These are phyloP conservation scores for Palloptera scutellata DNA, from an alignment of 2,888 invertebrate species.

Conservation along the genomic window DNA sequence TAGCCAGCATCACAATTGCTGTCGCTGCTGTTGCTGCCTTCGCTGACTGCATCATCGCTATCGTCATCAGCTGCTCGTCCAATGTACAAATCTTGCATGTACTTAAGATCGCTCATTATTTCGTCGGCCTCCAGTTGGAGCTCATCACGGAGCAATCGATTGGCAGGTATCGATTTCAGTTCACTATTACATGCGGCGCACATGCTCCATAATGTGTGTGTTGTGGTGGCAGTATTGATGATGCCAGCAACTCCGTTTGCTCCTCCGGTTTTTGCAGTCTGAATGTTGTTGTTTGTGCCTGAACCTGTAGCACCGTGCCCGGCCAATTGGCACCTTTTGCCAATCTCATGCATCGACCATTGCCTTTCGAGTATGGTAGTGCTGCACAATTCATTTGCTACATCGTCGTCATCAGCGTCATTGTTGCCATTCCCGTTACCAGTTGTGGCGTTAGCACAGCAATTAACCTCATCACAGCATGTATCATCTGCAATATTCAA, in stretches of 20 bases:
- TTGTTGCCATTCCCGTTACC: constrained; percentile 8
- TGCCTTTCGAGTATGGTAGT: constrained; percentile 31
- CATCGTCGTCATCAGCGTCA: constrained; percentile 24
- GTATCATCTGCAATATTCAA: constrained; percentile 1
- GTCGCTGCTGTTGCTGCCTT: constrained; percentile 26
- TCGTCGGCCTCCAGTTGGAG: constrained; percentile 55
- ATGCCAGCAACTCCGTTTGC: not conserved
- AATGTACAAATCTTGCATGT: constrained; percentile 59
- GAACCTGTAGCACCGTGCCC: constrained; percentile 4
- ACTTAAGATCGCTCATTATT: constrained; percentile 57
- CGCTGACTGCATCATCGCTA: constrained; percentile 29
- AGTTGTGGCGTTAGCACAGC: constrained; percentile 5
- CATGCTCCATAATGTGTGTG: constrained; percentile 55
- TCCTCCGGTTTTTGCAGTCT: not conserved
- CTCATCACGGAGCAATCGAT: constrained; percentile 54
- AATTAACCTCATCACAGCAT: constrained; percentile 38
- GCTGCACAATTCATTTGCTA: constrained; percentile 33
- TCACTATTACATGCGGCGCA: constrained; percentile 54
- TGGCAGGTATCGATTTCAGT: constrained; percentile 54
- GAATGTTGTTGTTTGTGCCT: constrained; percentile 6
- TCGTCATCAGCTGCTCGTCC: constrained; percentile 42
- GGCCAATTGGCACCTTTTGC: constrained; percentile 45
- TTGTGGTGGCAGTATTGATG: constrained; percentile 19
- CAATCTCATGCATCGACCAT: constrained; percentile 54
- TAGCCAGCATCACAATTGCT: constrained; percentile 23